Conservation (phyloP, 2,888 invertebrate species). For the Hirtodrosophila histrioides region DNA sequence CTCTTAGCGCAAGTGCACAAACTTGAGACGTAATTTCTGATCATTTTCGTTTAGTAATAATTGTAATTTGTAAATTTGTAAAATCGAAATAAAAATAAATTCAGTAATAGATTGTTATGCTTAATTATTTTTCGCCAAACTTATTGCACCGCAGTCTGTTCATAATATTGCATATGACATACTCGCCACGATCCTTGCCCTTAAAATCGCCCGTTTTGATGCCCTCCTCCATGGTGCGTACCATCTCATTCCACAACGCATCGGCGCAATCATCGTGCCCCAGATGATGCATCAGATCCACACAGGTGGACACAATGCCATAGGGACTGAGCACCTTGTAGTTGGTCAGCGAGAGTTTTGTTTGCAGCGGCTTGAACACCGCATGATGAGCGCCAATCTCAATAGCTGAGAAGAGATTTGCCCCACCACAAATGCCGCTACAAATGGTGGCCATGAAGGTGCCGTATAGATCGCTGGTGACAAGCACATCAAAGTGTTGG, state of each 20-base stretch:
- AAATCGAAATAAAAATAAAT: constrained; percentile 20
- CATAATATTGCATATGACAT: constrained; percentile 66
- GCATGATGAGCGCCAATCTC: constrained; percentile 75
- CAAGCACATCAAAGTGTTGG: constrained; percentile 67
- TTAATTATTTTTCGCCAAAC: constrained; percentile 21
- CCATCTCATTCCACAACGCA: constrained; percentile 56
- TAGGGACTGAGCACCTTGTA: constrained; percentile 68
- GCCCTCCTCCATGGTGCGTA: constrained; percentile 65
- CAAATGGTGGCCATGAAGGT: constrained; percentile 71
- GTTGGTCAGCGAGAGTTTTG: constrained; percentile 71
- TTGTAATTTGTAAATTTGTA: constrained; percentile 38
- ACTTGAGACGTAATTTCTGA: constrained; percentile 49
- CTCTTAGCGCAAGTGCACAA: constrained; percentile 36
- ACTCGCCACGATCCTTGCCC: constrained; percentile 63
- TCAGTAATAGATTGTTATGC: neutral
- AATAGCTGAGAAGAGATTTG: constrained; percentile 70
- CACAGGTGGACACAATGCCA: constrained; percentile 67
- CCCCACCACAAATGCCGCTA: constrained; percentile 76
- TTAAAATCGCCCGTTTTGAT: constrained; percentile 67
- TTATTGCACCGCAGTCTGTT: constrained; percentile 56
- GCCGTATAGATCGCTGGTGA: constrained; percentile 75
- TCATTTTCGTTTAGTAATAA: constrained; percentile 1
- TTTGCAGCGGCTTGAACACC: constrained; percentile 80
- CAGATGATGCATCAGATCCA: constrained; percentile 64
- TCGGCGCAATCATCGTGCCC: constrained; percentile 52